Percentiles rank a stretch among this genome's conserved stretches.
Conservation (phyloP, 2,888 invertebrate genomes). For the Himalopsyche anomala region DNA sequence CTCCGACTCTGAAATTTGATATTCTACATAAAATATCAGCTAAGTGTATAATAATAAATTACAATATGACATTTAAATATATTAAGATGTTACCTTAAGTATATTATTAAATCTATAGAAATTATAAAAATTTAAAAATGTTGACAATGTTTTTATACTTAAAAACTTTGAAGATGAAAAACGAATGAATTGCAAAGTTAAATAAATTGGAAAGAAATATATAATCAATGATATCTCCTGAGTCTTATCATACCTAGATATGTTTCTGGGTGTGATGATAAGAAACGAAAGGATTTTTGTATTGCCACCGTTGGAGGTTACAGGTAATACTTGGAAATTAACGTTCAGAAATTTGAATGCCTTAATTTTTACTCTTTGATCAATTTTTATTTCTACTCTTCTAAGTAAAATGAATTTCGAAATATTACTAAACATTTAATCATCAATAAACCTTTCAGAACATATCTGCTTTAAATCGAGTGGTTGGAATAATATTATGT, state of each 20-base stretch:
- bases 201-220: slow-evolving; percentile 31
- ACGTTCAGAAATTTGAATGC: slow-evolving; percentile 58
- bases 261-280: not conserved
- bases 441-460: not conserved
- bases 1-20: slow-evolving; percentile 57
- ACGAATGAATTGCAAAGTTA: slow-evolving; percentile 38
- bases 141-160: slow-evolving; percentile 66
- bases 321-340: slow-evolving; percentile 47
- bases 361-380: slow-evolving; percentile 58
- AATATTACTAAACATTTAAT: not conserved
- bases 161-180: slow-evolving; percentile 62
- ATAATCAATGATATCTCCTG: not conserved
- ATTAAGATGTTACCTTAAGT: slow-evolving; percentile 63
- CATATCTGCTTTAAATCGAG: slow-evolving; percentile 3
- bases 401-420: slow-evolving; percentile 41
- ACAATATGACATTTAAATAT: slow-evolving; percentile 55
- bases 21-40: slow-evolving; percentile 57
- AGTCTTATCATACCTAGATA: not conserved
- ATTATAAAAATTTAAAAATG: slow-evolving; percentile 64
- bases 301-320: not conserved
- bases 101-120: slow-evolving; percentile 64
- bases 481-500: not conserved
- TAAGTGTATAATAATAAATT: slow-evolving; percentile 57
- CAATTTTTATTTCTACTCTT: slow-evolving; percentile 39
- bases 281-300: not conserved